Conservation (phyloP, 2,888 invertebrate species). For the Zeuzera pyrina region DNA sequence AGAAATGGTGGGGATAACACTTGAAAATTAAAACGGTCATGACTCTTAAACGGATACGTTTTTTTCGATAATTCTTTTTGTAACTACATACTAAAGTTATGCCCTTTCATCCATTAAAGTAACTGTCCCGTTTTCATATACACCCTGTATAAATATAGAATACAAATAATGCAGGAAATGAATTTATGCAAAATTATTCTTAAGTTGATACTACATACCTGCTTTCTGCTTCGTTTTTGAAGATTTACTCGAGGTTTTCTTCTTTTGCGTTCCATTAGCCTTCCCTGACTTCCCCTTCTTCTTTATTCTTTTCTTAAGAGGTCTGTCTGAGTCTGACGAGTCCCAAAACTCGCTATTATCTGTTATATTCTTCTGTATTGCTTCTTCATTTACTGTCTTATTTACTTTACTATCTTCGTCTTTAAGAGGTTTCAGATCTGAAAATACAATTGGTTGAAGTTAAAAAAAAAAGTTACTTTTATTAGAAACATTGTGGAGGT, state of each 20-base stretch:
- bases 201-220: constrained; percentile 12
- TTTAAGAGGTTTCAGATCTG: constrained; percentile 37
- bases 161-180: too few species aligned
- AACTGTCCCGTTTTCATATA: too few species aligned
- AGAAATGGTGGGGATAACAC: too few species aligned
- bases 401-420: too few species aligned
- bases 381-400: neutral
- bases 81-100: neutral
- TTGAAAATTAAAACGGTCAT: too few species aligned
- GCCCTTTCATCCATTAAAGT: too few species aligned
- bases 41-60: too few species aligned
- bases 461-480: neutral
- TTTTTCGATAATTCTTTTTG: neutral
- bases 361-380: too few species aligned
- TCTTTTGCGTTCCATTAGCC: constrained; percentile 52
- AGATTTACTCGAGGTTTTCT: constrained; percentile 26
- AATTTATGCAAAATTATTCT: constrained; percentile 2
- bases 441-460: constrained; percentile 5
- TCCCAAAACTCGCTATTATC: constrained; percentile 35
- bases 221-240: constrained; percentile 31
- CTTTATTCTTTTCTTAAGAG: too few species aligned
- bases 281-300: too few species aligned
- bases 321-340: too few species aligned
- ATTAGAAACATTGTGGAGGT: neutral
- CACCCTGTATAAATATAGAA: too few species aligned